Evolutionary conservation across 2,888 invertebrate species (phyloP).

Genomic region (Keiferia lycopersicella): DNA sequence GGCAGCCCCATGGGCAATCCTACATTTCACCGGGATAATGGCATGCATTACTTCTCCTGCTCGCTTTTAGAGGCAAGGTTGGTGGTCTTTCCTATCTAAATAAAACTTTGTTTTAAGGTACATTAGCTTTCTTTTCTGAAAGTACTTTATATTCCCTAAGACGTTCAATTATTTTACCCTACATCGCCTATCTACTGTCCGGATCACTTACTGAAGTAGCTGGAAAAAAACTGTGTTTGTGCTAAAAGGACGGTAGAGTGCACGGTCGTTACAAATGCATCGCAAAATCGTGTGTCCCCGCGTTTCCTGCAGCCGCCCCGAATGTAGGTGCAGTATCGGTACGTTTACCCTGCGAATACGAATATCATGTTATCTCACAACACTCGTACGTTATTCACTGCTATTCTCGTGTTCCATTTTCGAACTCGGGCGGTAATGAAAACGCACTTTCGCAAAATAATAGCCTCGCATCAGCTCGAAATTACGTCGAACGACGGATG

Average conservation of each 20-base stretch:
- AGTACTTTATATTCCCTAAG: background rate
- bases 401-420: background rate
- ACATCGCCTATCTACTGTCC: conserved; percentile 1
- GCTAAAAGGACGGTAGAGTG: conserved; percentile 37
- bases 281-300: conserved; percentile 53
- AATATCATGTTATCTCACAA: background rate
- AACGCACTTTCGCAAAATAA: conserved; percentile 3
- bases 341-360: background rate
- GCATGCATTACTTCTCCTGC: conserved; percentile 27
- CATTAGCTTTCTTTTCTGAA: background rate
- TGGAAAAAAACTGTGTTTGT: background rate
- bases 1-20: conserved; percentile 25
- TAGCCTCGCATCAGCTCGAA: background rate
- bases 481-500: background rate
- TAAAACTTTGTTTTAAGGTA: conserved; percentile 10
- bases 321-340: background rate
- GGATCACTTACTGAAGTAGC: background rate
- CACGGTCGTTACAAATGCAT: conserved; percentile 56
- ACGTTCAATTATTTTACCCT: conserved; percentile 3
- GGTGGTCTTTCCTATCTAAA: conserved; percentile 12
- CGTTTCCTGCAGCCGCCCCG: background rate
- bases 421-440: background rate
- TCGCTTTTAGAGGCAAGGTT: conserved; percentile 16
- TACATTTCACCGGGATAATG: conserved; percentile 27
- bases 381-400: background rate